Base-by-base conservation (phyloP, 2,797 vertebrate species). In the Centroberyx gerrardi region DNA sequence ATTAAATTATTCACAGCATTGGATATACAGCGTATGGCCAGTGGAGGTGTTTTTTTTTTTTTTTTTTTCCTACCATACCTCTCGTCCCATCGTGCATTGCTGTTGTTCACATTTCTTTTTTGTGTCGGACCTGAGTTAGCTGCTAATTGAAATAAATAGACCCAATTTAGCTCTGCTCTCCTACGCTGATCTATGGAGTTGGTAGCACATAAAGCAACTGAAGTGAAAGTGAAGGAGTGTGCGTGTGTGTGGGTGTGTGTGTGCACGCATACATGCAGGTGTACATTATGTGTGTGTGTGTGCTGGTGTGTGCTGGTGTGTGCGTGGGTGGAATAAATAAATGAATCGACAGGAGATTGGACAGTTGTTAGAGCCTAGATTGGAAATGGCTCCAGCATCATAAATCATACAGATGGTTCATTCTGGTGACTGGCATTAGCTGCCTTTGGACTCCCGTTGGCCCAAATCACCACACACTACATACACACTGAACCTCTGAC, bases 111-210 rank as follows among this genome's bases (percentile, higher is more conserved):
- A 51, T 63, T 28, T 62, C 53, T 54, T 27, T 58, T 38, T 52
- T 48, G 18, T 63, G 36, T 49, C 60, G 59, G 70, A 61, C 68
- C 62, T 46, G 55, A 74, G 72, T 78, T 66, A 74, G 38, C 64
- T 49, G 51, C 65, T 84, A 79, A 86, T 77, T 86, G 80, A 86
- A 88, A 88, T 71, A 80, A 88, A 86, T 88, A 69, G 56, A 64
- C 69, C 68, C 81, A 80, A 82, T 86, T 86, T 80, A 72, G 52
- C 56, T 29, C 38, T 40, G 12, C 62, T 65, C 67, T 73, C 71
- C 18, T 27, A 59, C 40, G 66, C 40, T 68, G 62, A 68, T 60
- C 28, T 31, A 56, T n/a, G 22, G 38, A 44, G 22, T 31, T 46
- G 40, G 40, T 53, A 28, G 33, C 59, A 74, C 62, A 54, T 18